phyloP scores from a whole-genome alignment of 2,113 vertebrate species.

The Ornithorhynchus anatinus region DNA sequence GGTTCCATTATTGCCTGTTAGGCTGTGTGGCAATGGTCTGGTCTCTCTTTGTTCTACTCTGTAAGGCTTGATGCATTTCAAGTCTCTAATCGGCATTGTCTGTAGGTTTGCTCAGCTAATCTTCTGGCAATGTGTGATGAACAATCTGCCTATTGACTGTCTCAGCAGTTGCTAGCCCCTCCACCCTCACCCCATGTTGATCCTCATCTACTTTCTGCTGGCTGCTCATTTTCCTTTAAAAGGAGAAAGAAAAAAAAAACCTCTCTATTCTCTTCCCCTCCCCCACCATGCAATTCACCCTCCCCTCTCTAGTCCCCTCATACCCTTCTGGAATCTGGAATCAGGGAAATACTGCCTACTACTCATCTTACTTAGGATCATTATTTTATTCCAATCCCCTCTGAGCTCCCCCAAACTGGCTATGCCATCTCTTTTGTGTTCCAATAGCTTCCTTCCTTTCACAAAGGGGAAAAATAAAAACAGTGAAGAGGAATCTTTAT shows the following conservation, averaged over 20 bases:
- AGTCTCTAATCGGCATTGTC: slow-evolving; percentile 76
- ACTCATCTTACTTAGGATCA: slow-evolving; percentile 47
- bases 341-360: slow-evolving; percentile 64
- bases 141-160: slow-evolving; percentile 76
- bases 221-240: slow-evolving; percentile 75
- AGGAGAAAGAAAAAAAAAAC: slow-evolving; percentile 26
- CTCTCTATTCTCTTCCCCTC: slow-evolving; percentile 45
- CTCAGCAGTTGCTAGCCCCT: slow-evolving; percentile 73
- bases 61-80: slow-evolving; percentile 65
- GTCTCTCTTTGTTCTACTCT: slow-evolving; percentile 62
- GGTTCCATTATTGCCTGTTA: slow-evolving; percentile 43
- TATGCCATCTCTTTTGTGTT: slow-evolving; percentile 33
- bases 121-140: slow-evolving; percentile 74
- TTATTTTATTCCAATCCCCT: slow-evolving; percentile 48
- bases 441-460: slow-evolving; percentile 38
- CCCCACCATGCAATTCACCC: slow-evolving; percentile 41
- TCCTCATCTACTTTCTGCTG: slow-evolving; percentile 68
- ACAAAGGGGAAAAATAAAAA: slow-evolving; percentile 52
- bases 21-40: slow-evolving; percentile 60
- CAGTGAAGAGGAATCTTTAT: slow-evolving; percentile 65
- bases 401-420: slow-evolving; percentile 28
- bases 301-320: background rate
- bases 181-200: slow-evolving; percentile 71
- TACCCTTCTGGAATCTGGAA: slow-evolving; percentile 67
- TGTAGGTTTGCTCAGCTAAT: slow-evolving; percentile 76